Percentiles rank a stretch among this genome's conserved stretches.
Evolutionary conservation across 2,888 invertebrate genomes (phyloP).

Genomic region (Rhabditoides inermis): DNA sequence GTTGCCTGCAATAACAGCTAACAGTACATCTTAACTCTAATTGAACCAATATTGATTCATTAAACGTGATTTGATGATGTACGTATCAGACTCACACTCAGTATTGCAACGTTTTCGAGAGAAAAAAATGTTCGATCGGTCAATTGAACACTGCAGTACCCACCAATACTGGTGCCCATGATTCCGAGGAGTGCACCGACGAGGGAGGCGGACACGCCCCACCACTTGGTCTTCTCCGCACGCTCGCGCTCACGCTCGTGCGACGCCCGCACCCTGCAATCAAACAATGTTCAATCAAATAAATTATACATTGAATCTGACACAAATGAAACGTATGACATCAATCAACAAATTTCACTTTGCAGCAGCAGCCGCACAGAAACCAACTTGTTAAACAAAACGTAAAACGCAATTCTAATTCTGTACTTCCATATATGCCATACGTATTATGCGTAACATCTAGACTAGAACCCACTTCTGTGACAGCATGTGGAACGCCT

Average conservation of each 20-base stretch:
- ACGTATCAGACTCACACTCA: too few relatives aligned
- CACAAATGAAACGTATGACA: too few relatives aligned
- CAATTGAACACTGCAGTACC: neutral
- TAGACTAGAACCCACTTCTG: constrained; percentile 24
- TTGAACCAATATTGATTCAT: too few relatives aligned
- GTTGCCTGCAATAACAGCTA: constrained; percentile 21
- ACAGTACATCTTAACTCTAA: neutral
- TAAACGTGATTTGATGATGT: too few relatives aligned
- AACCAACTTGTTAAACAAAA: too few relatives aligned
- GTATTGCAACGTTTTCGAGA: too few relatives aligned
- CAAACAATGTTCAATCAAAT: too few relatives aligned
- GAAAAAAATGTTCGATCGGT: too few relatives aligned
- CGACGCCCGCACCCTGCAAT: constrained; percentile 64
- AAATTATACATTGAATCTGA: constrained; percentile 69
- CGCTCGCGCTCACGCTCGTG: constrained; percentile 76
- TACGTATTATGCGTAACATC: neutral
- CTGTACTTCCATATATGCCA: neutral
- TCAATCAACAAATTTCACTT: neutral
- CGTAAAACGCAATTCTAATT: neutral
- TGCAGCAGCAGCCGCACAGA: too few relatives aligned
- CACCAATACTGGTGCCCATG: constrained; percentile 56
- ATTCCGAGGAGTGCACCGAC: constrained; percentile 64
- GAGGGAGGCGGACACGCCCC: constrained; percentile 69
- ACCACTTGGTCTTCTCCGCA: constrained; percentile 75
- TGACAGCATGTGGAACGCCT: constrained; percentile 53